Evolutionary conservation across 2,888 invertebrate genomes (phyloP), one percentile per base, ranked within the genome.

Genomic region (Amiota communis): DNA sequence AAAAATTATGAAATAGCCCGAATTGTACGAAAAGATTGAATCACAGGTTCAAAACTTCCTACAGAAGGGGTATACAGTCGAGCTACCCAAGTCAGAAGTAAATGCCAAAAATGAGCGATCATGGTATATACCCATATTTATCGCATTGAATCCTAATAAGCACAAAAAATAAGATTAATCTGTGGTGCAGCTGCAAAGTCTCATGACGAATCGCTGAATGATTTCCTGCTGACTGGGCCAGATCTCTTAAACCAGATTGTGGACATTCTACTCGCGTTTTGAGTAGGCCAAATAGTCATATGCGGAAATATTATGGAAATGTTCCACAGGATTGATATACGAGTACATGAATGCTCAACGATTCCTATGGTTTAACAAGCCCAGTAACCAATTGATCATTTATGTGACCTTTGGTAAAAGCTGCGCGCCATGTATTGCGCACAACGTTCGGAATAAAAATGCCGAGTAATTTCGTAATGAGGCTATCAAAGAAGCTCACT

Each of bases 121-220:
- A 48, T n/a, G 48, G 36, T 47, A 70, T 70, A 46, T 70, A 46
- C 70, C 70, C 13, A 70, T 70, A 46, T 71, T 36, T 36, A 61
- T 53, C n/a, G 57, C 59, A 9, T 36, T 71, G 10, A 53, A 64
- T 71, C 71, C 71, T 12, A 71, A 71, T 17, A 53, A 71, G n/a
- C 12, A 47, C 23, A 59, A 59, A 48, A 71, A 64, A 64, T 63
- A 6, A 71, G 51, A 13, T 53, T 64, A 3, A 48, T 70, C 53
- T 51, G 53, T 4, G 53, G 10, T 51, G 53, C 53, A 51, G 53
- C 53, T 51, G 12, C 12, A 51, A 8, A 51, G n/a, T 51, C 53
- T 51, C 53, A 51, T n/a, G 53, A 12, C 53, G 53, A 1, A n/a
- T 51, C 4, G 3, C n/a, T 51, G 53, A 51, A 51, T n/a, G 53